Evolutionary conservation across 2,888 invertebrate species (phyloP).

Genomic region (Phymatocera aterrima): DNA sequence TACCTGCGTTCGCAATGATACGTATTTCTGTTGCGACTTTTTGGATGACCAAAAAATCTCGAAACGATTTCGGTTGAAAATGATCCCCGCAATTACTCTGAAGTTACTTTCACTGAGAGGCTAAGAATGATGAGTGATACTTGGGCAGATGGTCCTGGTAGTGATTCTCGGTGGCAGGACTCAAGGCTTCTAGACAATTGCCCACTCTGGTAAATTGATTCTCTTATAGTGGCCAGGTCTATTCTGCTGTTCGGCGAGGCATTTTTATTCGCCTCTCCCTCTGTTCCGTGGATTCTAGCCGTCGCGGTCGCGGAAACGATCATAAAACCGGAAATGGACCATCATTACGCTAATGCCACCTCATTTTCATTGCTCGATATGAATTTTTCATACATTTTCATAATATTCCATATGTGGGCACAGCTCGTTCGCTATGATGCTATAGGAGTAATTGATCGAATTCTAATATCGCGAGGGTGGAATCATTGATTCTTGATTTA

Average conservation of each 20-base stretch:
- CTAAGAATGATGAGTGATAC: not conserved
- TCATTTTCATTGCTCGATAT: not conserved
- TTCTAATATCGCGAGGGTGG: not conserved
- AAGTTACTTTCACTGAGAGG: not conserved
- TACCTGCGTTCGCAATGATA: too few relatives aligned
- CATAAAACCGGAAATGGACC: conserved; percentile 36
- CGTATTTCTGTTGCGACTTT: not conserved
- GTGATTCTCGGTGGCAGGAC: conserved; percentile 21
- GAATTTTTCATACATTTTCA: not conserved
- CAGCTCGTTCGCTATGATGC: not conserved
- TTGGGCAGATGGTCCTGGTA: conserved; percentile 7
- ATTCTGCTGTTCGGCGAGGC: conserved; percentile 26
- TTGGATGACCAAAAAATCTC: not conserved
- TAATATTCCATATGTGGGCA: not conserved
- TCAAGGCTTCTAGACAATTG: conserved; percentile 41
- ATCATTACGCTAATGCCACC: conserved; percentile 15
- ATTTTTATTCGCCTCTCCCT: conserved; percentile 22
- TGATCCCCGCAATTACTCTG: conserved; percentile 14
- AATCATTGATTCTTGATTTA: not conserved
- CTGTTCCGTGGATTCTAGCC: conserved; percentile 13
- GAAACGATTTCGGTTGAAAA: not conserved
- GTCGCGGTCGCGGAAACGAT: not conserved
- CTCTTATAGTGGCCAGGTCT: conserved; percentile 32
- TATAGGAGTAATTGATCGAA: not conserved
- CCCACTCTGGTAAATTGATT: conserved; percentile 45